Base-by-base conservation (phyloP, 2,797 vertebrate genomes). In the Novumbra hubbsi region DNA sequence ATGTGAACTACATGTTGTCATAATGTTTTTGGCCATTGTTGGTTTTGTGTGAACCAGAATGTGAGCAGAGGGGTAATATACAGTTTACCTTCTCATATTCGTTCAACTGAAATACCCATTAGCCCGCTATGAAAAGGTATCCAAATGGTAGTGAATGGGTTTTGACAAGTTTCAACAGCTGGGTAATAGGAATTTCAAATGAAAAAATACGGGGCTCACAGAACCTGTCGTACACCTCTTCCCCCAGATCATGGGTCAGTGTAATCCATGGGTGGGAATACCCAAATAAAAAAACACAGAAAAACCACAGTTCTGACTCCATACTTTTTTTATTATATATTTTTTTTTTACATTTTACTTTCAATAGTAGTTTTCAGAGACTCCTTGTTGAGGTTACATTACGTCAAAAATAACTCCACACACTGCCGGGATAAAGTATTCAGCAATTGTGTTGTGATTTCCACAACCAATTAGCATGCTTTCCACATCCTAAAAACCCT, bases 361-460 rank as follows among this genome's bases (percentile, higher is more conserved):
- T 45, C 41, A 50, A 70, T 70, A 64, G 50, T 81, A 72, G 73
- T 63, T 48, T 79, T 77, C 27, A 80, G 49, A 80, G 70, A 79
- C 74, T 73, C 73, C 48, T 71, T 72, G 67, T 70, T 50, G 73
- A 81, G 74, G 72, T 78, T 81, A 85, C 81, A 85, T 70, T 24
- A 74, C 41, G 34, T 69, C 24, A 19, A 64, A 77, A 73, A 78
- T 57, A 71, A 72, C 73, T 81, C 62, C 77, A 74, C 45, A 74
- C 45, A 73, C 49, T 70, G 73, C 38, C 75, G 67, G 60, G 32
- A 73, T 77, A 73, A 72, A 73, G 49, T 69, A 72, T 64, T 68
- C 55, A 48, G 52, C 75, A 75, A 75, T 76, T 72, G 72, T 77
- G 72, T 83, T 71, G 71, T 76, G 76, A 32, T 78, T 76, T 78